phyloP scores from a whole-genome alignment of 2,113 vertebrate genomes.

The Tetraodon nigroviridis region DNA sequence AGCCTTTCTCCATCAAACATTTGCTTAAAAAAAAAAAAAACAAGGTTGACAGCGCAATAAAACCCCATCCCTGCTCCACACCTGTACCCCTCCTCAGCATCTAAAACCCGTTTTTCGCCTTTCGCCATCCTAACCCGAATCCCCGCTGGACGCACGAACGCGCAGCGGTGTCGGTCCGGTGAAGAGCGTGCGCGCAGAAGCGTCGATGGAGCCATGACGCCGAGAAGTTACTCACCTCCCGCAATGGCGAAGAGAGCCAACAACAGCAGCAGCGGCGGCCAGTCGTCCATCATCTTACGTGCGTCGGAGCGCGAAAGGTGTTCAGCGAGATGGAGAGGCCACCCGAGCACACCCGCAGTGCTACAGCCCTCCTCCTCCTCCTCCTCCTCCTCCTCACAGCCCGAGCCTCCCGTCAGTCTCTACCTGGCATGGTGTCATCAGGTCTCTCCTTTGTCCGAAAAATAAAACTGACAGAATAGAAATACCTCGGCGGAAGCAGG shows the following conservation, averaged over 20 bases:
- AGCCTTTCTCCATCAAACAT: too few relatives aligned
- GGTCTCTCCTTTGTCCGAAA: conserved; percentile 2
- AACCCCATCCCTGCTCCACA: conserved; percentile 3
- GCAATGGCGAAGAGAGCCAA: conserved; percentile 72
- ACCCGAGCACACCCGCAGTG: conserved; percentile 50
- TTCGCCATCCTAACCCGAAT: conserved; percentile 2
- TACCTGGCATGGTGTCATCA: conserved; percentile 59
- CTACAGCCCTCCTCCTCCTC: conserved; percentile 24
- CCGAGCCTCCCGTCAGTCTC: conserved; percentile 44
- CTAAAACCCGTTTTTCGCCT: conserved; percentile 2
- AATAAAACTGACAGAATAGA: neutral
- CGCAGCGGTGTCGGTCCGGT: neutral
- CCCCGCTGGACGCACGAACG: neutral
- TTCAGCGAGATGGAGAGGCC: conserved; percentile 52
- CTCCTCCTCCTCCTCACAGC: conserved; percentile 38
- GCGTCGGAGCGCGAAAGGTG: conserved; percentile 60
- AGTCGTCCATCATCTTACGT: conserved; percentile 63
- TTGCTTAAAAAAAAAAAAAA: too few relatives aligned
- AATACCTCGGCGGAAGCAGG: conserved; percentile 32
- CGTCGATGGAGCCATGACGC: conserved; percentile 41
- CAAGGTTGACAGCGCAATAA: neutral
- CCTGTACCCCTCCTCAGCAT: conserved; percentile 25
- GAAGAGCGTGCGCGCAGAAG: neutral
- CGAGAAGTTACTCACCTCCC: conserved; percentile 71
- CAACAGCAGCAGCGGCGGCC: conserved; percentile 62